Base-by-base conservation (phyloP, 2,888 invertebrate genomes). In the Drepana falcataria region DNA sequence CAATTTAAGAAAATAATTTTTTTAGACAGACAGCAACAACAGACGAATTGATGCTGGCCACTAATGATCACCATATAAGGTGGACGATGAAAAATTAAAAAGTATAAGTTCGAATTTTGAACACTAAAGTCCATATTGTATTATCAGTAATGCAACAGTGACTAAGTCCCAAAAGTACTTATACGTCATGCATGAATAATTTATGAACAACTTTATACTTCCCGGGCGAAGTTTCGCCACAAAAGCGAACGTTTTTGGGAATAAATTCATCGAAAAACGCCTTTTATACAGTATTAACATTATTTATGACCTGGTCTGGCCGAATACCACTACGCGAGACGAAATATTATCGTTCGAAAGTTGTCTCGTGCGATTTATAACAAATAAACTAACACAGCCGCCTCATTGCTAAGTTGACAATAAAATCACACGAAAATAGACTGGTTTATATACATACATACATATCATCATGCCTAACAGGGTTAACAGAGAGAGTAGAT, bases 171-270 rank as follows among this genome's bases (percentile, higher is more conserved):
- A 64, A 76, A 77, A 67, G 62, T 65, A 64, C 61, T 64, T 62
- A 62, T 54, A 21, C 21, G 21, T 21, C 21, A 21, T 21, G 21
- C 63, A 81, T 88, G 85, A 84, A 87, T 88, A 75, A 88, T 87
- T 80, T 81, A 89, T 86, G 81, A 75, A 88, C 86, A 88, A 79
- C 85, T 89, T 87, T 75, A 85, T 85, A 86, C 80, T 83, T 83
- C 77, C 77, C 75, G 73, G 66, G 69, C 73, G 66, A 65, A 69
- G 76, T 80, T 81, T 81, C 77, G 79, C 73, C 62, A 72, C 77
- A 77, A 84, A 82, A 80, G 77, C 73, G 69, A 68, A 75, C 78
- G 77, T 80, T 86, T 87, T 86, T 79, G 77, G 79, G 75, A 74
- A 86, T 83, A 83, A 87, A 84, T 87, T 84, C 83, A 83, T 83